Evolutionary conservation across 1,140 invertebrate species (phyloP).

Genomic region (Cydia pomonella): DNA sequence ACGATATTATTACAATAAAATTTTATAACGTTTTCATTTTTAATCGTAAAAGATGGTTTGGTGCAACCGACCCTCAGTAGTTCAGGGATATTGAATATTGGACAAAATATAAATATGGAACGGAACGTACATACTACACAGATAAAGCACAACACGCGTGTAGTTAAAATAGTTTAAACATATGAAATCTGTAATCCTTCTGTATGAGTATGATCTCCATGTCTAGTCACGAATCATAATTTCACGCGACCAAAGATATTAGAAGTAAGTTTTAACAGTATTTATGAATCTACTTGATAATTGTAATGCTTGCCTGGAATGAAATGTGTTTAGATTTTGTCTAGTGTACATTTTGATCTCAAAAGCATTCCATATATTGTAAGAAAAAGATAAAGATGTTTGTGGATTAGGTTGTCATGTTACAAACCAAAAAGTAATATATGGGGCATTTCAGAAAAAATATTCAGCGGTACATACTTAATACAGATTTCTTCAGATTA

Average conservation of each 20-base stretch:
- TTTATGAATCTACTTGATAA: not conserved
- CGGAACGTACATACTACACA: too few relatives aligned
- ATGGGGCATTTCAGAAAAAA: too few relatives aligned
- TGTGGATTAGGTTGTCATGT: slow-evolving; percentile 49
- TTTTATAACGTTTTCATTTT: too few relatives aligned
- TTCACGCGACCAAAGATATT: slow-evolving; percentile 6
- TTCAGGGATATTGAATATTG: too few relatives aligned
- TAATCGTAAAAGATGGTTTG: too few relatives aligned
- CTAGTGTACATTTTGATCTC: slow-evolving; percentile 20
- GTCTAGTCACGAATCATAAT: not conserved
- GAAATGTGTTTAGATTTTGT: not conserved
- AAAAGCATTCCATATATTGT: slow-evolving; percentile 10
- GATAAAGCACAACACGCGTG: not conserved
- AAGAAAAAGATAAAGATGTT: not conserved
- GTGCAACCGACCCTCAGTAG: too few relatives aligned
- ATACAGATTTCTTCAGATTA: too few relatives aligned
- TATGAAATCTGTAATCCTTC: not conserved
- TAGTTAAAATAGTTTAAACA: not conserved
- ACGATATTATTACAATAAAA: too few relatives aligned
- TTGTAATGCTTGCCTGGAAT: slow-evolving; percentile 3
- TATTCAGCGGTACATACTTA: too few relatives aligned
- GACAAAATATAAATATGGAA: too few relatives aligned
- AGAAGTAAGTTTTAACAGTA: slow-evolving; percentile 7
- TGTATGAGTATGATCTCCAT: not conserved
- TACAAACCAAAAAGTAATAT: slow-evolving; percentile 22